A percentile compares a stretch with the other conserved stretches of the same genome.
These are phyloP conservation scores for Amphipoea lucens DNA, from an alignment of 2,888 invertebrate genomes.

Conservation along the genomic window DNA sequence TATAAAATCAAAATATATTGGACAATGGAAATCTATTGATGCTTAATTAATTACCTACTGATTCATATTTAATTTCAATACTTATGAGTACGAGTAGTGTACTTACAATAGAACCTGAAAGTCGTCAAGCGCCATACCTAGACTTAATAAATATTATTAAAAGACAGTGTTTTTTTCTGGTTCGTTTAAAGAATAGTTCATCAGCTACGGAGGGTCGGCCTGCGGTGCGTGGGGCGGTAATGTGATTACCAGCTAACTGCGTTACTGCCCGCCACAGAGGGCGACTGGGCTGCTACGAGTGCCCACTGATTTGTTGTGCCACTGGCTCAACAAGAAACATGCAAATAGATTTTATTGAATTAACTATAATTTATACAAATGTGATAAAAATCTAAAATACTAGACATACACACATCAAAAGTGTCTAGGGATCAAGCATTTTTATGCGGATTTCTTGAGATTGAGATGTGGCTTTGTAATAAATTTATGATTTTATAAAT, in stretches of 20 bases:
- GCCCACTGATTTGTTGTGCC: conserved; percentile 49
- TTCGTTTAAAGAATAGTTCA: conserved; percentile 83
- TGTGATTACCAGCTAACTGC: conserved; percentile 80
- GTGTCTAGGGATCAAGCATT: too few relatives aligned
- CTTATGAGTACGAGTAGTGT: background rate
- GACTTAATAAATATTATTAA: background rate
- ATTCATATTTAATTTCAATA: background rate
- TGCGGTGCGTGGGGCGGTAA: conserved; percentile 70
- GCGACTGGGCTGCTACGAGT: conserved; percentile 3
- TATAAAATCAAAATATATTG: background rate
- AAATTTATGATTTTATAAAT: too few relatives aligned
- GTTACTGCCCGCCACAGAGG: conserved; percentile 62
- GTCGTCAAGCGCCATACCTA: background rate
- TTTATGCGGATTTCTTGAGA: too few relatives aligned
- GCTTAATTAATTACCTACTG: background rate
- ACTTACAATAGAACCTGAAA: background rate
- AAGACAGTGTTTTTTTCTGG: conserved; percentile 50
- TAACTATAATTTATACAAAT: background rate
- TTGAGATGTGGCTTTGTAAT: too few relatives aligned
- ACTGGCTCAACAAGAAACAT: conserved; percentile 29
- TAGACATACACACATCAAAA: too few relatives aligned
- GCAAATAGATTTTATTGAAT: conserved; percentile 10
- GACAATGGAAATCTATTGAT: background rate
- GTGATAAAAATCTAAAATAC: background rate
- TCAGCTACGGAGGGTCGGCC: conserved; percentile 68